Base-by-base conservation (phyloP, 2,888 invertebrate species). In the Cephus runcator region DNA sequence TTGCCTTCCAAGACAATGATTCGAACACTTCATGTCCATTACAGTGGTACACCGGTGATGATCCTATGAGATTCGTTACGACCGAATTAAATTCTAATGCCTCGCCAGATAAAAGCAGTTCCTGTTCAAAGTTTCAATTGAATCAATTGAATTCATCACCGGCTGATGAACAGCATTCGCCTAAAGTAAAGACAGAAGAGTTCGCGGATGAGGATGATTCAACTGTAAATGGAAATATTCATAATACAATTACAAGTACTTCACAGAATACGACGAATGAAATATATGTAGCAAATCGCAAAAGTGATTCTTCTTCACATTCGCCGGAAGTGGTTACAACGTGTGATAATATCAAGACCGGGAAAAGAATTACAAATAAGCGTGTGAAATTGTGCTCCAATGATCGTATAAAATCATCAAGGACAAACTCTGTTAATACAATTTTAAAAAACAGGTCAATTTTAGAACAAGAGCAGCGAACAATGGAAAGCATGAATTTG, bases 21-120 rank as follows among this genome's bases (percentile, higher is more conserved):
- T 89, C 88, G 1, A 83, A 85, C 69, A 75, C 80, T 3, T 82
- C 82, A 23, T 89, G 86, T 78, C 86, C 85, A 3, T 80, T 89
- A 73, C 89, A 89, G 81, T 83, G 83, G 77, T 89, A 89, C 81
- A 82, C 81, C 4, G 85, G 84, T 31, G 83, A 85, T 34, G 82
- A 84, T 81, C 84, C 86, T 30, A 80, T 73, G 23, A 83, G 82
- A 71, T 85, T 82, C 76, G 68, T 84, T 15, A 79, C 81, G 11
- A 11, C 81, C 9, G 78, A 83, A 74, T 83, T 86, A 78, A 34
- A 75, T 30, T 78, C 78, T 1, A 71, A 73, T 1, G 9, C 23
- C 6, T 56, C 56, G 9, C 33, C 71, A 31, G 34, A 71, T 12
- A 30, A 30, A 31, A 71, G 11, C 15, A 33, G 12, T 12, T 71